Evolutionary conservation across 2,113 vertebrate species (phyloP), one percentile per base, ranked within the genome.

Genomic region (Pipa parva): DNA sequence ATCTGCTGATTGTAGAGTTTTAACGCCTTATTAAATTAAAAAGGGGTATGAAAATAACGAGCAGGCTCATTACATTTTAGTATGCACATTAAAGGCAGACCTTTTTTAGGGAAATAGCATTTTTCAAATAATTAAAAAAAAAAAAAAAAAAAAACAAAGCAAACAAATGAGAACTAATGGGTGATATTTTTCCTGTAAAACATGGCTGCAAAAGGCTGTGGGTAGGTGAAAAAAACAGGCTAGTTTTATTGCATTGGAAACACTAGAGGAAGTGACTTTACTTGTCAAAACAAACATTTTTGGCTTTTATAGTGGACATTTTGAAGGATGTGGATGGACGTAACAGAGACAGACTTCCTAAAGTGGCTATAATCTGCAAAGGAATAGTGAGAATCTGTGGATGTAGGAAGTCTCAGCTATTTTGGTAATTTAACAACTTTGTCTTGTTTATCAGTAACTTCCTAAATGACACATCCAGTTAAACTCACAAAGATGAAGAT

Each of bases 381-480:
- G 71, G 77, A 73, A 73, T 73, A 76, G 48, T 76, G 81, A 75
- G 74, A 79, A 72, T 77, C 72, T 78, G 65, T 49, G 72, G 63
- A 71, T 74, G 78, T 63, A 83, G 85, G 88, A 89, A 87, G 71
- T 63, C 59, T 72, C 74, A 76, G 77, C 79, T 85, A 78, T 81
- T 84, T 82, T 75, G 62, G 75, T 77, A 55, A 73, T 74, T 81
- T 77, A 75, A 68, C 78, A 61, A 67, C 73, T 72, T 71, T 68
- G n/a, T 74, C 74, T 80, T 79, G 77, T 85, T 85, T 82, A 72
- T 72, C 52, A 71, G 73, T 73, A 63, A 22, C 71, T 83, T 85
- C 85, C 84, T 80, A 71, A 73, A 77, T 70, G 76, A 81, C 82
- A 77, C 81, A 73, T 83, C 72, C 76, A 73, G 74, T 72, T 72